Conservation (phyloP, 2,888 invertebrate species). For the Scaptomyza reducta region DNA sequence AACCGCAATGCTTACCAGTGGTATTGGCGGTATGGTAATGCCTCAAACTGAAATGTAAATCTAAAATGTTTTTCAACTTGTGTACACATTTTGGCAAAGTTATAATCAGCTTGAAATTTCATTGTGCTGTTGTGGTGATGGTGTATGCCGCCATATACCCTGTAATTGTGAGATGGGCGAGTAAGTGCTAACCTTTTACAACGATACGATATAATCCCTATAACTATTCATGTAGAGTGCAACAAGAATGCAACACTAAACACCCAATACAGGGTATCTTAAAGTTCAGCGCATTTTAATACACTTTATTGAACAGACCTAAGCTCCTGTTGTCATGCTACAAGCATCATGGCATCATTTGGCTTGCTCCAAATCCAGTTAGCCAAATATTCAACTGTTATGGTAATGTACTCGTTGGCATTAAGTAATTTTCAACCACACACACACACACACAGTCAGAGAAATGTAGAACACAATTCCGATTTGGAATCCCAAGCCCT, state of each 20-base stretch:
- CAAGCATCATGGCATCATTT: conserved; percentile 17
- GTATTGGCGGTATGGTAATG: conserved; percentile 22
- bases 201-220: too few relatives aligned
- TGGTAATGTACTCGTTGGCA: conserved; percentile 44
- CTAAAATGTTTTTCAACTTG: conserved; percentile 26
- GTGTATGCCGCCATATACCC: background rate
- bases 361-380: conserved; percentile 47
- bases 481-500: conserved; percentile 3
- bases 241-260: background rate
- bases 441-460: conserved; percentile 1
- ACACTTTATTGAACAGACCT: background rate
- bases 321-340: conserved; percentile 25
- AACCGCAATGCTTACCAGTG: conserved; percentile 24
- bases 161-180: background rate
- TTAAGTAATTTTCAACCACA: conserved; percentile 50
- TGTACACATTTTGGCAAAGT: conserved; percentile 21
- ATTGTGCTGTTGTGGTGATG: conserved; percentile 16
- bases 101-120: conserved; percentile 41
- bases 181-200: background rate
- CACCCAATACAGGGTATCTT: background rate
- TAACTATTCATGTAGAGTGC: too few relatives aligned
- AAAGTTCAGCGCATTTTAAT: background rate
- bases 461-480: background rate
- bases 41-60: conserved; percentile 36
- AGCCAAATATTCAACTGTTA: conserved; percentile 55